phyloP scores from a whole-genome alignment of 2,888 invertebrate genomes.

The Empis stercorea region DNA sequence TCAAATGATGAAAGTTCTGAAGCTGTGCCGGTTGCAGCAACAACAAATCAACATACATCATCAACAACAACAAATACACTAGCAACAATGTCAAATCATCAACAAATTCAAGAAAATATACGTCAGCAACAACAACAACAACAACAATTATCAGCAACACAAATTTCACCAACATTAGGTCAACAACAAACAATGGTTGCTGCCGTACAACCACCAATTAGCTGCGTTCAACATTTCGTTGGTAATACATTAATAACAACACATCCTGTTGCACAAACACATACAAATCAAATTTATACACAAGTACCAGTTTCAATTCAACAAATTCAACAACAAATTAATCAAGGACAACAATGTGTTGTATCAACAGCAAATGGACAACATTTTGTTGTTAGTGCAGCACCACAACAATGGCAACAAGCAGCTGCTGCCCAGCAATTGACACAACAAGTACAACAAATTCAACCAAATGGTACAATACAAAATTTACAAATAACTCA shows the following conservation, averaged over 20 bases:
- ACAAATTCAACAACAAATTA: conserved; percentile 9
- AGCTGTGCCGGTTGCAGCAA: background rate
- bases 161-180: conserved; percentile 12
- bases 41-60: conserved; percentile 5
- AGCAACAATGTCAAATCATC: conserved; percentile 1
- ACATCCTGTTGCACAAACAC: conserved; percentile 1
- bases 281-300: conserved; percentile 9
- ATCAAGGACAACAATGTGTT: conserved; percentile 12
- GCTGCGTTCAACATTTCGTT: conserved; percentile 15
- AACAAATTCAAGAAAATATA: conserved; percentile 1
- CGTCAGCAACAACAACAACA: conserved; percentile 4
- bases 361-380: conserved; percentile 13
- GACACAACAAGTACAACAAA: conserved; percentile 9
- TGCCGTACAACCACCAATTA: conserved; percentile 14
- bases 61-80: background rate
- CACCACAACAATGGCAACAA: conserved; percentile 11
- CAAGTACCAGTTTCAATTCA: conserved; percentile 16
- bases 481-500: conserved; percentile 12
- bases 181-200: conserved; percentile 6
- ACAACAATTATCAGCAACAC: conserved; percentile 10
- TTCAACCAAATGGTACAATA: conserved; percentile 11
- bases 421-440: background rate
- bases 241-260: conserved; percentile 14
- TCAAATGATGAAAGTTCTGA: conserved; percentile 9
- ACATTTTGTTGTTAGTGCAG: conserved; percentile 14